Evolutionary conservation across 2,888 invertebrate genomes (phyloP).

Genomic region (Mechanitis mazaeus): DNA sequence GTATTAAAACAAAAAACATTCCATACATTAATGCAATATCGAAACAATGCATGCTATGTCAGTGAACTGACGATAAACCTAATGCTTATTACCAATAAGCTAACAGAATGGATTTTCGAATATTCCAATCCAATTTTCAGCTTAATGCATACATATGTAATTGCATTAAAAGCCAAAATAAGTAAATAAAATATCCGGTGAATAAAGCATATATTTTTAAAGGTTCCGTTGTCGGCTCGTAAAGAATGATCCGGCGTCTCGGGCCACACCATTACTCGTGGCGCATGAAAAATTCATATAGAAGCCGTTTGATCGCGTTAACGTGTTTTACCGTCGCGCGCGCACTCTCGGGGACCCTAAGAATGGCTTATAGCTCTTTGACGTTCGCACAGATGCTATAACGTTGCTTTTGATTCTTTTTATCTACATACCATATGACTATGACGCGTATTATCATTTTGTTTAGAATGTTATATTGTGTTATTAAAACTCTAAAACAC

Average conservation of each 20-base stretch:
- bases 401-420: slow-evolving; percentile 13
- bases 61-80: slow-evolving; percentile 72
- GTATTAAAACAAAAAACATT: slow-evolving; percentile 65
- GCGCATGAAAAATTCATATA: slow-evolving; percentile 74
- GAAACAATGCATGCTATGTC: slow-evolving; percentile 60
- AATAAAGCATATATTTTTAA: slow-evolving; percentile 63
- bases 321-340: slow-evolving; percentile 48
- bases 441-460: too few species aligned
- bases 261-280: slow-evolving; percentile 67
- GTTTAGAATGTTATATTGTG: too few species aligned
- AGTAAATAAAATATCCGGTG: slow-evolving; percentile 13
- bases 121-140: not conserved
- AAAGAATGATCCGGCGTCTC: slow-evolving; percentile 73
- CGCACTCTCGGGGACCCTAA: slow-evolving; percentile 52
- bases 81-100: slow-evolving; percentile 67
- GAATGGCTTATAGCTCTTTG: slow-evolving; percentile 43
- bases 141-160: not conserved
- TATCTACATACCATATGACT: slow-evolving; percentile 22
- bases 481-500: too few species aligned
- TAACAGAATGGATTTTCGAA: slow-evolving; percentile 37
- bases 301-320: slow-evolving; percentile 62
- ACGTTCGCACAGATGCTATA: slow-evolving; percentile 21
- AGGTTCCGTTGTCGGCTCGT: slow-evolving; percentile 68
- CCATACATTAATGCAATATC: slow-evolving; percentile 49
- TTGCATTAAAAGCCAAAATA: slow-evolving; percentile 4